Base-by-base conservation (phyloP, 2,113 vertebrate species). In the Rhegmatorhina hoffmannsi region DNA sequence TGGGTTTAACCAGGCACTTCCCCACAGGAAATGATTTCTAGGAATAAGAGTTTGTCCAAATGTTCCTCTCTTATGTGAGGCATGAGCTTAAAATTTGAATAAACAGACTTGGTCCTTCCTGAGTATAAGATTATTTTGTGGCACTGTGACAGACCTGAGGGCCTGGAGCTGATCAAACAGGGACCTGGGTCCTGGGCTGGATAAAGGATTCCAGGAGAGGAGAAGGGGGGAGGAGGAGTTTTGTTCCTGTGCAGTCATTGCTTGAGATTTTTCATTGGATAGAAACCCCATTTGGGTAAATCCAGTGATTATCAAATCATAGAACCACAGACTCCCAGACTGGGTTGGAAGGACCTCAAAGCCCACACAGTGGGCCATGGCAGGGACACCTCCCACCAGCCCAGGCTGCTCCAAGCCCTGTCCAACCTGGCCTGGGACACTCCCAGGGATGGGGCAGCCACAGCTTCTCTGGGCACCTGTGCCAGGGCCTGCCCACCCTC, bases 171-270 rank as follows among this genome's bases (percentile, higher is more conserved):
- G 1, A 8, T 4, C 46, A 18, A 55, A 17, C 19, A 10, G 31
- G 1, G 64, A 5, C 1, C 12, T 0, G 2, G 70, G 7, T 4
- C 43, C 7, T 31, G 25, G 28, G 3, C 63, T 31, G 47, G 52
- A 40, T 23, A 20, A n/a, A 47, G 4, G 3, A 14, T 13, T 25
- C n/a, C n/a, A 34, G 38, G 1, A 3, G 16, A 3, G 20, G 25
- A 14, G 31, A 6, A 43, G 28, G 36, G 17, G 4, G 36, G 69
- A 38, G 31, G 70, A 50, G 43, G 38, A 33, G 18, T 20, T 76
- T 34, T 20, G 29, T 19, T 44, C 73, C 84, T 33, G 5, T 3
- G 63, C 11, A 55, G 82, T 11, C 46, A n/a, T 7, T 2, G 3
- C 11, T 60, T 33, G 25, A 25, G 16, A 3, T 47, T 18, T 26